Evolutionary conservation across 2,888 invertebrate genomes (phyloP), one percentile per base, ranked within the genome.

Genomic region (Drymonia ruficornis): DNA sequence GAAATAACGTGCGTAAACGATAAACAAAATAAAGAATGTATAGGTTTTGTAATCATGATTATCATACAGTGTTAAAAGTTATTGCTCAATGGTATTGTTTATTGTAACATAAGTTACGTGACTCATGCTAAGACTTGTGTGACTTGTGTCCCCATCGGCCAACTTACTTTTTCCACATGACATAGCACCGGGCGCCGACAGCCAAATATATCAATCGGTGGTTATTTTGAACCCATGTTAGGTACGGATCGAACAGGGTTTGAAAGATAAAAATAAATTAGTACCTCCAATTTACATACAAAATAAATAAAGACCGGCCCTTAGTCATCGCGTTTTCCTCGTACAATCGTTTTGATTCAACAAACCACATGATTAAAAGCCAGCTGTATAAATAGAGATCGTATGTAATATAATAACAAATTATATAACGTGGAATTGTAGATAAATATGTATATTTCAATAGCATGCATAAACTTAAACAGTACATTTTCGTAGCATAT

Each of bases 261-360:
- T 86, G 85, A 87, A 84, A 90, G 78, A 89, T 75, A 90, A 91
- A 91, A 90, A 87, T 72, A 87, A 86, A 91, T 91, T 91, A 91
- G 87, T 90, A 89, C 84, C 84, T 83, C 81, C 81, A 81, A 83
- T 75, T 73, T 77, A 81, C 64, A 79, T 70, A 74, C 56, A 60
- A 61, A 55, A 57, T 64, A 53, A 52, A 56, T 28, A 53, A 38
- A 53, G 56, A 63, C 67, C 56, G 68, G 65, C 65, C 53, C 61
- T 56, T 52, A 63, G 51, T 63, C 59, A 65, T 45, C 43, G 18
- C 58, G 60, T 55, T 63, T 61, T 50, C 52, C 49, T 38, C 51
- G 43, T 51, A 52, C 52, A 58, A 53, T 16, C 42, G 43, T 52
- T 59, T 52, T 49, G 38, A 70, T 65, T 61, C 52, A 61, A 53